Base-by-base conservation (phyloP, 2,888 invertebrate species). In the Apoda limacodes region DNA sequence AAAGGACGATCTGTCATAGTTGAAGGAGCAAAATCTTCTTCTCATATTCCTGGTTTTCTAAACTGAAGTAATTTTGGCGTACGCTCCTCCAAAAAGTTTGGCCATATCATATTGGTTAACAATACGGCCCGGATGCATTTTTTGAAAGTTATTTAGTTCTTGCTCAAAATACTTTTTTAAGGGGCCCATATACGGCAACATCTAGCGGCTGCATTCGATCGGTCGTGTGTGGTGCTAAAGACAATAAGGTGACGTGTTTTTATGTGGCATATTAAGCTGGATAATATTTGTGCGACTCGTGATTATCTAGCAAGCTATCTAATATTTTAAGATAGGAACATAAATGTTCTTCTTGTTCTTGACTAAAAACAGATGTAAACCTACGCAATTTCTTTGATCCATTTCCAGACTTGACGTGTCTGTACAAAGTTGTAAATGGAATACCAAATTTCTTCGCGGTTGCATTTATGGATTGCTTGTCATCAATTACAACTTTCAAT, bases 221-320 rank as follows among this genome's bases (percentile, higher is more conserved):
- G 9, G 39, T 30, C 13, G 36, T 36, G 25, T 43, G 39, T 13
- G 42, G 40, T 17, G 42, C 20, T 15, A 40, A 27, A n/a, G 42
- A 48, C 9, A 54, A 11, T 25, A 52, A 34, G 5, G 48, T 35
- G 5, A 54, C 35, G 27, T 47, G 33, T 25, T 50, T 51, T 28
- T 47, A 32, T 12, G 28, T 30, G 5, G 46, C 48, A 31, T 34
- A 46, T 21, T 45, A 27, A 21, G 43, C 45, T 22, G 37, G 40
- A 30, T 40, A 42, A 39, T 39, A 48, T 33, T 49, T 49, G 28
- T 52, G 49, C 2, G 39, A 40, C 24, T 44, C 45, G 28, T 55
- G 49, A 23, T 49, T 52, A 28, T 55, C 51, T 29, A 55, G 32
- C 31, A 37, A 31, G 26, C 34, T 28, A 32, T 43, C 43, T 39